A percentile compares a stretch with the other conserved stretches of the same genome.
Evolutionary conservation across 1,140 invertebrate species (phyloP).

Genomic region (Battus philenor): DNA sequence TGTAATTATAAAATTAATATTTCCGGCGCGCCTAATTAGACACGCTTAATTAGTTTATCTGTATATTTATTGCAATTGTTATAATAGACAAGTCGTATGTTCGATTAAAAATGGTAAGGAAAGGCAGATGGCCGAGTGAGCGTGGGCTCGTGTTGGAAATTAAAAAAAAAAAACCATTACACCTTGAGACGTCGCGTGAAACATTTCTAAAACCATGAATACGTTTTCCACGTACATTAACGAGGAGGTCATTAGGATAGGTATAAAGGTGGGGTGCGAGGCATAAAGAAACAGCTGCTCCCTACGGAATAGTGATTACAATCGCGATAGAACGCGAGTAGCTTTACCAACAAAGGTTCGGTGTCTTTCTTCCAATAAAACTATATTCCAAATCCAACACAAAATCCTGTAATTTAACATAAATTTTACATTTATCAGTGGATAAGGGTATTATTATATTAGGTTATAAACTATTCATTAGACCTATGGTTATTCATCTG

Average conservation of each 20-base stretch:
- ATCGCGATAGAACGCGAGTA: conserved; percentile 9
- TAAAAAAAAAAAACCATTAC: conserved; percentile 2
- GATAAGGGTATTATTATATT: too few species aligned
- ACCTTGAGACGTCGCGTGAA: conserved; percentile 2
- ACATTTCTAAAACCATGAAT: conserved; percentile 5
- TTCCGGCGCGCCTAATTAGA: too few species aligned
- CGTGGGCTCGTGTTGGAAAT: background rate
- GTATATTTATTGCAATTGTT: too few species aligned
- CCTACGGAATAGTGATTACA: background rate
- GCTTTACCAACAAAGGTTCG: background rate
- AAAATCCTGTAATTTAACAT: too few species aligned
- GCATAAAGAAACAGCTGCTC: conserved; percentile 8
- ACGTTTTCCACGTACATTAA: conserved; percentile 4
- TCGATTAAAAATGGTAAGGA: background rate
- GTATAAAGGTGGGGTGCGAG: conserved; percentile 2
- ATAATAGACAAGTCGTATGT: too few species aligned
- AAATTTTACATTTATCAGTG: too few species aligned
- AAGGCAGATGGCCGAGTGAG: background rate
- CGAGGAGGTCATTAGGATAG: conserved; percentile 11
- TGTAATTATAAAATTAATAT: too few species aligned
- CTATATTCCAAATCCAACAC: too few species aligned
- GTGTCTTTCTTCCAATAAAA: too few species aligned
- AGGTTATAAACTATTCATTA: too few species aligned
- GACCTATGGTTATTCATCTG: too few species aligned
- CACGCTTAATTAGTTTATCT: too few species aligned